phyloP scores from a whole-genome alignment of 2,797 vertebrate genomes.

The Manis pentadactyla region DNA sequence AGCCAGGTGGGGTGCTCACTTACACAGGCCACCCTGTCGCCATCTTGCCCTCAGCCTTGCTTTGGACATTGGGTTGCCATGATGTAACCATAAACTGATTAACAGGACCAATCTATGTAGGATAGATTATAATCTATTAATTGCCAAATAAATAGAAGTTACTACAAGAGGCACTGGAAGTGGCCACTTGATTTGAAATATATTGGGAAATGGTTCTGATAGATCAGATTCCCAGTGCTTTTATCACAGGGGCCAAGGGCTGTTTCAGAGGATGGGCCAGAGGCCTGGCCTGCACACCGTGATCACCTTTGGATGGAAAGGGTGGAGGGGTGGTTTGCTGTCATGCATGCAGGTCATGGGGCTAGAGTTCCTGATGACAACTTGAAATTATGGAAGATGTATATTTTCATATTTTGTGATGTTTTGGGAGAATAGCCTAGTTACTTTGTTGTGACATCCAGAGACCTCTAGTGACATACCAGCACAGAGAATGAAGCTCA shows the following conservation, averaged over 20 bases:
- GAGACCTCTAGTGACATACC: not conserved
- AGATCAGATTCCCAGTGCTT: not conserved
- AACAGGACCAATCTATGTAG: not conserved
- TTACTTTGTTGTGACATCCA: conserved; percentile 73
- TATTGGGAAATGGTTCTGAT: not conserved
- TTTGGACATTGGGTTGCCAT: not conserved
- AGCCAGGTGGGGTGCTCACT: not conserved
- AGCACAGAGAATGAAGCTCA: conserved; percentile 37
- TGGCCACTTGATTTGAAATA: not conserved
- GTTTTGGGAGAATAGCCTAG: conserved; percentile 64
- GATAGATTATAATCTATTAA: not conserved
- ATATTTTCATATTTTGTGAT: conserved; percentile 59
- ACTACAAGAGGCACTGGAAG: not conserved
- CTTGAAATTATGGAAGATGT: conserved; percentile 39
- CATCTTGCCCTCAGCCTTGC: not conserved
- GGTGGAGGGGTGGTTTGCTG: not conserved
- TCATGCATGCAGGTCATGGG: not conserved
- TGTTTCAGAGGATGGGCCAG: rapidly evolving
- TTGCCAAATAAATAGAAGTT: not conserved
- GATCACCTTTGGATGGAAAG: not conserved
- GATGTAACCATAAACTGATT: not conserved
- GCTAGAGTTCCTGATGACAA: not conserved
- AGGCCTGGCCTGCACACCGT: rapidly evolving
- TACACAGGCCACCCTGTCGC: not conserved
- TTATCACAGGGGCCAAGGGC: not conserved